Conservation (phyloP, 2,888 invertebrate species). For the Nysson spinosus region DNA sequence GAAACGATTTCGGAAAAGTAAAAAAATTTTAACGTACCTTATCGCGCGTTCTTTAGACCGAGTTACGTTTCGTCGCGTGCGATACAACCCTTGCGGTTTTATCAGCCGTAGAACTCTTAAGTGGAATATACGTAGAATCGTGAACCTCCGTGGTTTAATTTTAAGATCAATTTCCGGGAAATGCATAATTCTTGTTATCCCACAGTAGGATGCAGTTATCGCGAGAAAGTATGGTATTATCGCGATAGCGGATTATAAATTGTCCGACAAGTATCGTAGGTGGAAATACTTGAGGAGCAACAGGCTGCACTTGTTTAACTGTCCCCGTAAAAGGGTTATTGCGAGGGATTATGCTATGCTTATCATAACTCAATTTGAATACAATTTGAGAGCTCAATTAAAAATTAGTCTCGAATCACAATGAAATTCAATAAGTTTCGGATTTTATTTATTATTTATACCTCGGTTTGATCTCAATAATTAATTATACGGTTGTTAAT, state of each 20-base stretch:
- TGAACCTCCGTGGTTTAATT: too few relatives aligned
- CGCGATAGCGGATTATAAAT: constrained; percentile 13
- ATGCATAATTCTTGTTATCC: not conserved
- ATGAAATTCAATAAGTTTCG: too few relatives aligned
- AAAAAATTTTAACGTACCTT: constrained; percentile 11
- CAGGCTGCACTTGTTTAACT: constrained; percentile 17
- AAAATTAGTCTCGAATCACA: too few relatives aligned
- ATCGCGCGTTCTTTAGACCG: constrained; percentile 2
- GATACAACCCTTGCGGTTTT: too few relatives aligned
- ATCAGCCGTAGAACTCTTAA: too few relatives aligned
- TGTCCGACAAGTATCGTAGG: constrained; percentile 9
- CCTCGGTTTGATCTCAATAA: too few relatives aligned
- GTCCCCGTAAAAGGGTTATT: constrained; percentile 15
- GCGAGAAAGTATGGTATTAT: constrained; percentile 11
- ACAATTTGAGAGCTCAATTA: too few relatives aligned
- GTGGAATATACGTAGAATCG: too few relatives aligned
- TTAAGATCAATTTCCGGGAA: not conserved
- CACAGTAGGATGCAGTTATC: not conserved
- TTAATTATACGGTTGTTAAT: too few relatives aligned
- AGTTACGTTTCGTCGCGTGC: too few relatives aligned
- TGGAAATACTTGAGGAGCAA: constrained; percentile 37
- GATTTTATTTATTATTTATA: too few relatives aligned
- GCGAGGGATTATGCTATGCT: constrained; percentile 11
- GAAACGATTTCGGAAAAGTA: constrained; percentile 4
- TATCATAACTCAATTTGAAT: not conserved